phyloP scores from a whole-genome alignment of 2,113 vertebrate genomes.

The Pelvicachromis taeniatus region DNA sequence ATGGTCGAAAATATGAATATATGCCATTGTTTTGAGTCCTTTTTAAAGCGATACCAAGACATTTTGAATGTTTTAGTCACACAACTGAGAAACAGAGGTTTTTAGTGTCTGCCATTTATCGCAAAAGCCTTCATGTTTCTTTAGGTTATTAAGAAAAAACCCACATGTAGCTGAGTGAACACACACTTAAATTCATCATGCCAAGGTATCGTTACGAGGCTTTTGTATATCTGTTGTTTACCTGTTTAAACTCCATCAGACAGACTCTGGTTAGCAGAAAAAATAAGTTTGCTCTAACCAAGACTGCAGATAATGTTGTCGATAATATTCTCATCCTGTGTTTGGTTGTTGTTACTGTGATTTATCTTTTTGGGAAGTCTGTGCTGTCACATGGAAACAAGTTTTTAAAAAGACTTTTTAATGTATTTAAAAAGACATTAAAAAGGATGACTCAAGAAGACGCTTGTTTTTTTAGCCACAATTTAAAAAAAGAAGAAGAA shows the following conservation, averaged over 20 bases:
- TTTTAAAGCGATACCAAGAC: not conserved
- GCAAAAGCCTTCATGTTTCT: not conserved
- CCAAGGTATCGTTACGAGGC: conserved; percentile 21
- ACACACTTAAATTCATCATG: conserved; percentile 16
- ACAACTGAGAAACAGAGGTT: not conserved
- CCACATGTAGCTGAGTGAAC: not conserved
- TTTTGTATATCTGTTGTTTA: conserved; percentile 18
- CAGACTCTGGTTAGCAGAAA: conserved; percentile 44
- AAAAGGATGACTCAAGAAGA: not conserved
- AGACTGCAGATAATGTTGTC: not conserved
- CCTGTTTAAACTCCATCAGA: conserved; percentile 13
- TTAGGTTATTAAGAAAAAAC: not conserved
- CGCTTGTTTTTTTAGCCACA: not conserved
- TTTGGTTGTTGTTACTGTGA: conserved; percentile 4
- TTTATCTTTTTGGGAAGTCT: not conserved
- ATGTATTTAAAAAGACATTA: not conserved
- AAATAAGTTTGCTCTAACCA: conserved; percentile 20
- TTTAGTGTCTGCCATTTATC: not conserved
- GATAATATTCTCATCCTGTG: not conserved
- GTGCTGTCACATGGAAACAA: not conserved
- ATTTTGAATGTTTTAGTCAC: conserved; percentile 22
- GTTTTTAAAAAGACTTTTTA: not conserved
- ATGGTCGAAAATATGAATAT: not conserved
- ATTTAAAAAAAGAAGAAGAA: not conserved
- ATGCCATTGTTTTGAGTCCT: not conserved